Evolutionary conservation across 2,797 vertebrate genomes (phyloP), one percentile per base, ranked within the genome.

Genomic region (Hydrocynus forskahlii): DNA sequence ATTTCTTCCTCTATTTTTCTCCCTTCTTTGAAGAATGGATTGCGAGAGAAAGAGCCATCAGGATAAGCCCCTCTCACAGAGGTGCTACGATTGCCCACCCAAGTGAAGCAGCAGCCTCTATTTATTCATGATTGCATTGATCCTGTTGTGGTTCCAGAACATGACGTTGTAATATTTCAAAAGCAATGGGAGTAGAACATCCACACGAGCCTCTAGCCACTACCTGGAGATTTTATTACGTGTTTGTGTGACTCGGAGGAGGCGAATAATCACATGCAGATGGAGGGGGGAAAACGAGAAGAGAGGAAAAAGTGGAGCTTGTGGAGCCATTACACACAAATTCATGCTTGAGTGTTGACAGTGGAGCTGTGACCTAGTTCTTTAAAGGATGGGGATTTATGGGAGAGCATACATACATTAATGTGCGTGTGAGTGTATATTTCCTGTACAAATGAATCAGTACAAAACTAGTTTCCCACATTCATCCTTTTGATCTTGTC

Each of bases 361-460:
- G 81, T 75, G 64, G 64, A 69, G 43, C 70, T 73, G 29, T 86
- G 85, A 86, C 87, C 87, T 85, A 84, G 67, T 88, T 88, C 76
- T 84, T 57, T 8, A 52, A 76, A 71, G 29, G 4, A 52, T 59
- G 70, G 45, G 38, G 21, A n/a, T 29, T 38, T 69, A 66, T 77
- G 52, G 38, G 70, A 69, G 52, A 60, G 48, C 57, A 45, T 62
- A 40, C 35, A n/a, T 80, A 40, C 10, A 19, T 80, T 25, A 23
- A 2, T 38, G 72, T 59, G 66, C 48, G 38, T 43, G 8, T 75
- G 70, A 29, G 17, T 75, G 21, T 21, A 55, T 75, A 21, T 79
- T 12, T 55, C n/a, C 43, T n/a, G 60, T 45, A 25, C 13, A 13
- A 74, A n/a, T 68, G 12, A 55, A 52, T 75, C 60, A 25, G 69